Evolutionary conservation across 92 coral and sea anemone genomes (phyloP), one percentile per base, ranked within the genome.

Genomic region (Zoanthus gigantus): DNA sequence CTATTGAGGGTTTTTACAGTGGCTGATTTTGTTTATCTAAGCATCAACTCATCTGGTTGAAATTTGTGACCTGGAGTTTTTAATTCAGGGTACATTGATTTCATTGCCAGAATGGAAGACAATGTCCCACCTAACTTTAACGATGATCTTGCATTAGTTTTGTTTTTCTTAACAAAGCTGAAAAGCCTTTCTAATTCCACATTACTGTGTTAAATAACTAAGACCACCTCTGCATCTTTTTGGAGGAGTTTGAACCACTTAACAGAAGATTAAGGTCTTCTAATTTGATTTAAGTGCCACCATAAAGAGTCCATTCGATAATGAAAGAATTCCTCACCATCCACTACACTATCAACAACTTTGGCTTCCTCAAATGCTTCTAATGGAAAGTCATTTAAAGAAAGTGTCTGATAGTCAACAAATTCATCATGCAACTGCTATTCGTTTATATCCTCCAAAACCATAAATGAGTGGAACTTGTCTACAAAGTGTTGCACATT

Each of bases 351-450:
- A 67, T 67, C 32, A 67, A 67, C 72, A 18, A n/a, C 37, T 67
- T 67, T 18, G 32, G 72, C 72, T 18, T 6, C 32, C 34, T 67
- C 34, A 18, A 18, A 67, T 67, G 72, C 32, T 18, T 67, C 72
- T 16, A 2, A 18, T 18, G 9, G 31, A 67, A 67, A 18, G 29
- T 67, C 30, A 67, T 18, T 6, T 18, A 18, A 18, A 67, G 30
- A 18, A 67, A 67, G 72, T 67, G 72, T 67, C 12, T 67, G 72
- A n/a, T 67, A 67, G 3, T 77, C 83, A 48, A 52, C 57, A 53
- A 80, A 80, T 80, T 80, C 85, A 30, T 80, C 85, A 60, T 56
- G 29, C 48, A 80, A 2, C 60, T 54, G 85, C 17, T 30, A 17
- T 28, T 80, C 53, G 60, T 53, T 29, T 52, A 45, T 46, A 44